Base-by-base conservation (phyloP, 1,140 invertebrate species). In the Augochlora pura region DNA sequence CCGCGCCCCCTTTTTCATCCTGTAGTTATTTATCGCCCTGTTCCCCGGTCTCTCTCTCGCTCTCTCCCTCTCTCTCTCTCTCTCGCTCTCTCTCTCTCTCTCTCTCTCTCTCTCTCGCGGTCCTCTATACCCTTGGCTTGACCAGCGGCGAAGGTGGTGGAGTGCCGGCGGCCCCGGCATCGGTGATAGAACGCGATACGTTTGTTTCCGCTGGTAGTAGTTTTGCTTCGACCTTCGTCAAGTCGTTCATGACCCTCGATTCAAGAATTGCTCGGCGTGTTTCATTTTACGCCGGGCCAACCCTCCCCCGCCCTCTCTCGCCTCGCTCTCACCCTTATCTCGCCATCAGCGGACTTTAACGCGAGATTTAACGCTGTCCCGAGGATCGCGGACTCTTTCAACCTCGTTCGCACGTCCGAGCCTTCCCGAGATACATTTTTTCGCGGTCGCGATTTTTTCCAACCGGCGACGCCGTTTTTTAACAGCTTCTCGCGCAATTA, bases 1-100 rank as follows among this genome's bases (percentile, higher is more conserved):
- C 86, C 86, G 86, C 89, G 87, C 90, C 91, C 91, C 91, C 90
- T 91, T 92, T 91, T 92, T 92, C 90, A 92, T 92, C 87, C 90
- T 90, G 88, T 89, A 88, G 91, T 91, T 92, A 92, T 91, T 92
- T 91, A 92, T 92, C 89, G 87, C 86, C 87, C 85, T 88, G 83
- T 85, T 86, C 88, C 83, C 83, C 77, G 79, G 73, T 82, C 78
- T 80, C 86, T 82, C 83, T 86, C 46, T 59, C 81, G 84, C 80
- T 78, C 42, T 77, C 86, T n/a, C n/a, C n/a, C n/a, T n/a, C n/a
- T n/a, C n/a, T n/a, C 83, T 86, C 46, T 59, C 81, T 85, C 80
- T 78, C 42, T 77, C 86, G 72, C 71, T n/a, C 83, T 86, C 46
- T 59, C 81, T 85, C 80, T 78, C 42, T 77, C 86, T n/a, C n/a